Evolutionary conservation across 2,888 invertebrate genomes (phyloP).

Genomic region (Eulithis testata): DNA sequence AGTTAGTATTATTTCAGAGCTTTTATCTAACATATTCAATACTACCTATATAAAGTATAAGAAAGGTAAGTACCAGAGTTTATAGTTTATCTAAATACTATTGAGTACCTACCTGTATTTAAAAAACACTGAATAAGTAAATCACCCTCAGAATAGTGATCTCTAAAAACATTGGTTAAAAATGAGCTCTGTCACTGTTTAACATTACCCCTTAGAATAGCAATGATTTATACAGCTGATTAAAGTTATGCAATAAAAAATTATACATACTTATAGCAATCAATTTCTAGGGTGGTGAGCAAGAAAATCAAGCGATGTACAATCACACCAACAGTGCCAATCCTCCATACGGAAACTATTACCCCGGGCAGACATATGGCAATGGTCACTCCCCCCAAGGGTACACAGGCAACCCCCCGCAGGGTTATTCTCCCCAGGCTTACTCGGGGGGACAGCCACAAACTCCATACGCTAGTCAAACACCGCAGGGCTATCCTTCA

Average conservation of each 20-base stretch:
- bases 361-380: conserved; percentile 77
- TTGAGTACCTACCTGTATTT: no score
- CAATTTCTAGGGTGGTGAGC: conserved; percentile 73
- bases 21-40: no score
- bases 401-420: conserved; percentile 70
- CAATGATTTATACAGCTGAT: no score
- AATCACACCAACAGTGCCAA: conserved; percentile 75
- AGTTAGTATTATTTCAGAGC: no score
- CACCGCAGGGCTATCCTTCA: conserved; percentile 71
- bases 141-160: no score
- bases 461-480: conserved; percentile 63
- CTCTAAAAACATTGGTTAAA: no score
- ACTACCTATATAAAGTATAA: no score
- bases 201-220: no score
- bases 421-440: conserved; percentile 74
- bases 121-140: no score
- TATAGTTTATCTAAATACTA: background rate
- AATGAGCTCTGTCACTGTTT: no score
- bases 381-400: conserved; percentile 79
- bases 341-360: conserved; percentile 74
- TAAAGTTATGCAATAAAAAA: no score
- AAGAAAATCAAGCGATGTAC: conserved; percentile 76
- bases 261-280: no score
- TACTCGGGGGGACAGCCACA: conserved; percentile 69
- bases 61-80: background rate